Base-by-base conservation (phyloP, 2,888 invertebrate species). In the Erebia epiphron region DNA sequence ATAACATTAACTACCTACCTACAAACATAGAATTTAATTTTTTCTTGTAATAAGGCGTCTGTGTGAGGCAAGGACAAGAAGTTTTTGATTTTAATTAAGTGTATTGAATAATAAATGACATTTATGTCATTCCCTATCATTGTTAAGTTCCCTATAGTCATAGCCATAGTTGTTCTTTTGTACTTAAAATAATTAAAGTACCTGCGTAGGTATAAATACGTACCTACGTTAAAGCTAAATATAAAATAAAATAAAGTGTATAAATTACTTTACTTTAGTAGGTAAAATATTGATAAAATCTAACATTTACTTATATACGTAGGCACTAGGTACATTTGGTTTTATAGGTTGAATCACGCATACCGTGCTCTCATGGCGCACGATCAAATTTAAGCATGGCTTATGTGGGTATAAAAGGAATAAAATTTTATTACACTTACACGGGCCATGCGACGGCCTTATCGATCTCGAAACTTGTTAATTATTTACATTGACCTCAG, bases 391-490 rank as follows among this genome's bases (percentile, higher is more conserved):
- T 58, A 50, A 35, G 26, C 26, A 16, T 21, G 63, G 35, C 10
- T 63, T 63, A 50, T n/a, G 35, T 63, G 35, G 63, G 18, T 14
- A 35, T 11, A 61, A 61, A 18, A 65, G 67, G 66, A 60, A 76
- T 73, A 73, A 73, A 75, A 72, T 77, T 74, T 63, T 14, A 67
- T 67, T 68, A 58, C 64, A 69, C 61, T 69, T 57, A 57, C 66
- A 67, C 61, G 71, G 75, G 78, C 79, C 78, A 77, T 77, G 82
- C 77, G 81, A 83, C 81, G 79, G 79, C 79, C 78, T 77, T 80
- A 83, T 85, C 83, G 83, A 83, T 84, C 84, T 82, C n/a, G 18
- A 80, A 78, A 79, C 77, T 78, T 80, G 80, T 79, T 80, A 83
- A 80, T 82, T 80, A 81, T 80, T 80, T 82, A 82, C 77, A 75